A percentile compares a stretch with the other conserved stretches of the same genome.
Evolutionary conservation across 2,888 invertebrate species (phyloP).

Genomic region (Baccha elongata): DNA sequence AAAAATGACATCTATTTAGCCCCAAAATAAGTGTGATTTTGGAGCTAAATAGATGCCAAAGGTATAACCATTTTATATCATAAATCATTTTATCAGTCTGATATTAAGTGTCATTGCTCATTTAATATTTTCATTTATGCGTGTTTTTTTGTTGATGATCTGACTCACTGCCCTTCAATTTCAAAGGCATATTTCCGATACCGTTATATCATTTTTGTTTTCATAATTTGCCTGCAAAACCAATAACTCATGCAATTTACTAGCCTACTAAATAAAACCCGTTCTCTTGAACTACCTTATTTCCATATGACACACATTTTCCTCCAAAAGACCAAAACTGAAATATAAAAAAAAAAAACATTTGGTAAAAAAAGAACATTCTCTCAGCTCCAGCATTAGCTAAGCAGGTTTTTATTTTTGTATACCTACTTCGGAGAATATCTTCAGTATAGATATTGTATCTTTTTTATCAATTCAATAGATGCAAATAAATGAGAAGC

Average conservation of each 20-base stretch:
- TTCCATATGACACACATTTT: constrained; percentile 66
- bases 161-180: constrained; percentile 3
- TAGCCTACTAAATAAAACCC: constrained; percentile 35
- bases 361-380: constrained; percentile 7
- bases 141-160: neutral
- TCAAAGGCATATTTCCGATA: neutral
- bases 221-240: constrained; percentile 6
- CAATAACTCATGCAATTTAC: constrained; percentile 33
- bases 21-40: too few relatives aligned
- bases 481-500: neutral
- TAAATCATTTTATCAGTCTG: too few relatives aligned
- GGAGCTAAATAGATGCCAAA: too few relatives aligned
- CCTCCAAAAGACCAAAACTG: neutral
- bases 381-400: neutral
- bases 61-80: too few relatives aligned
- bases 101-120: neutral
- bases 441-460: neutral
- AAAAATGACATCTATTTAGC: too few relatives aligned
- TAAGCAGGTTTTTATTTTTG: too few relatives aligned
- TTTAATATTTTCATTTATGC: neutral
- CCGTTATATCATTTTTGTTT: constrained; percentile 11
- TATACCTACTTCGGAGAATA: too few relatives aligned
- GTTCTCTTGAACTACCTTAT: constrained; percentile 44
- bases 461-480: neutral
- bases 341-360: neutral